Evolutionary conservation across 2,797 vertebrate genomes (phyloP), one percentile per base, ranked within the genome.

Genomic region (Ciconia nigra): DNA sequence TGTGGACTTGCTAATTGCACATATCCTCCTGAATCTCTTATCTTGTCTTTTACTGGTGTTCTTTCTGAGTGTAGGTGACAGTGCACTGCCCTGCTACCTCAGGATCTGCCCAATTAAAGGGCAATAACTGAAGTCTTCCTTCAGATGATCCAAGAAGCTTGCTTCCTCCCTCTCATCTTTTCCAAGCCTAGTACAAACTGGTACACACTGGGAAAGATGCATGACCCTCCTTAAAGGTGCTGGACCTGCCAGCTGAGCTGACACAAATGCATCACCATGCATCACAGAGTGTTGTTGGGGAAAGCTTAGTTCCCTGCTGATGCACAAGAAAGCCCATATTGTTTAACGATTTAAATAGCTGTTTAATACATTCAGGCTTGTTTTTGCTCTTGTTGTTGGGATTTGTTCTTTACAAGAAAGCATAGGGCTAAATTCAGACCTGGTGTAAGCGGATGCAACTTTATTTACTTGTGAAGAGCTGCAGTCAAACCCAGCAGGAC

Each of bases 221-320:
- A 39, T 63, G 55, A 71, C 39, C 31, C 49, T 85, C 42, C 37
- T 28, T 54, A 78, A 83, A 83, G 72, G 79, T 93, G 46, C 57
- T 72, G 52, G 26, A 89, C 57, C 49, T 92, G 91, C 59, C 67
- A 84, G 66, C 77, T 89, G 90, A 70, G 70, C 76, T 87, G 80
- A 73, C n/a, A 37, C 3, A 7, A 84, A 71, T 31, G 10, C 58
- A 63, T 0, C 0, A 2, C 63, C 88, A 93, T 94, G 83, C 83
- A 83, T 87, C 86, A 90, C 46, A 33, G 49, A 18, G 19, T 31
- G 71, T 31, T 87, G 77, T 46, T 83, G 83, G 35, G 61, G 71
- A 82, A 95, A 90, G 92, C 79, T 93, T 62, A 94, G 77, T 63
- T 94, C 95, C 92, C 93, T 73, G 49, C 78, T 94, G 92, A n/a